phyloP scores from a whole-genome alignment of 35 echinoderm and acorn worm species.

The Diadema setosum region DNA sequence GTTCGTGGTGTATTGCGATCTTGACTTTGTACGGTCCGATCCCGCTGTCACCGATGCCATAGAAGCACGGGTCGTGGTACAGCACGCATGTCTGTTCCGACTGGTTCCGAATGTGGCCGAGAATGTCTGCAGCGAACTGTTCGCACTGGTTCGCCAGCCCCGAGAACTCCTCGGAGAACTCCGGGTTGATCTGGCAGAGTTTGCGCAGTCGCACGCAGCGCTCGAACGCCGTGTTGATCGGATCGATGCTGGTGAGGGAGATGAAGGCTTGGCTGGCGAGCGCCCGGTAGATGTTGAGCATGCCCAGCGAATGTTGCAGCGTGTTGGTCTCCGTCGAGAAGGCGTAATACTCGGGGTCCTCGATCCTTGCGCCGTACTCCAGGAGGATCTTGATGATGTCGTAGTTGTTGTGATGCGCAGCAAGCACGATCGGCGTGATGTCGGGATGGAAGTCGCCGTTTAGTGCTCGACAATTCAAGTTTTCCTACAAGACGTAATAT shows the following conservation, averaged over 20 bases:
- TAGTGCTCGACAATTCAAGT: conserved; percentile 80
- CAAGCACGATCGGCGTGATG: conserved; percentile 94
- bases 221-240: conserved; percentile 96
- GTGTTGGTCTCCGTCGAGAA: conserved; percentile 93
- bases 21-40: conserved; percentile 96
- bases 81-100: conserved; percentile 94
- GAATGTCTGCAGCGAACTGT: conserved; percentile 96
- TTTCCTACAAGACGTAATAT: conserved; percentile 73
- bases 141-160: conserved; percentile 86
- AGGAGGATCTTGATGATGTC: conserved; percentile 96
- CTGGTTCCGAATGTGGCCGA: conserved; percentile 94
- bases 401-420: conserved; percentile 99
- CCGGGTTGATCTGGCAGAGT: conserved; percentile 75
- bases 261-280: conserved; percentile 96
- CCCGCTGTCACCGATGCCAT: conserved; percentile 55
- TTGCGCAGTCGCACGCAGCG: conserved; percentile 76
- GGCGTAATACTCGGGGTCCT: conserved; percentile 89
- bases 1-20: conserved; percentile 93
- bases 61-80: conserved; percentile 83
- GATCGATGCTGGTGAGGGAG: conserved; percentile 90
- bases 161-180: conserved; percentile 81
- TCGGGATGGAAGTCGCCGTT: conserved; percentile 99
- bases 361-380: conserved; percentile 93
- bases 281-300: conserved; percentile 90
- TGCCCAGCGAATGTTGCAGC: conserved; percentile 89